Evolutionary conservation across 2,888 invertebrate species (phyloP), one percentile per base, ranked within the genome.

Genomic region (Lasioglossum lativentre): DNA sequence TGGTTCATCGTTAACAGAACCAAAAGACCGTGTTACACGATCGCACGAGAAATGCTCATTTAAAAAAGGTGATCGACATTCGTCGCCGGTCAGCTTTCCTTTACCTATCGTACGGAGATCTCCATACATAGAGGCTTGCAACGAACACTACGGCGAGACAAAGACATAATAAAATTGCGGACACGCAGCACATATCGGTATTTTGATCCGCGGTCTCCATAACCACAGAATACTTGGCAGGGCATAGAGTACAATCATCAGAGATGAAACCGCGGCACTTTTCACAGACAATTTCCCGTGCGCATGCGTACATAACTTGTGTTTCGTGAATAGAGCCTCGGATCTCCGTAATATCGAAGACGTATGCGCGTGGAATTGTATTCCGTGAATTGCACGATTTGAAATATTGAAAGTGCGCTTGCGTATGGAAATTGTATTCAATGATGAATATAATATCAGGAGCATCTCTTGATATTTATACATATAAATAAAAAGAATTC

Each of bases 101-200:
- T 68, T 96, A 97, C 97, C 97, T 97, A 96, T 96, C 96, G 92
- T 97, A 96, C 92, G 97, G 97, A 82, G 97, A 96, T 92, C 96
- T 97, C 98, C 98, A 98, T 78, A 99, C 96, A 95, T 99, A 98
- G 83, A 99, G 96, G 95, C 98, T 98, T 82, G 97, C 97, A 88
- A 99, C 98, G 96, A 98, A 99, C 59, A 97, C 96, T 89, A 97
- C 95, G 19, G 98, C 97, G 92, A 98, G 96, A 86, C 97, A 95
- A 89, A 98, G 96, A 95, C 98, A 98, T 90, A 98, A 96, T 88
- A 97, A 95, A 92, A 98, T 96, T 77, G 97, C 97, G 92, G 96
- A 96, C 89, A 96, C 93, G 93, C 97, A 97, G 91, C 96, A 92
- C 91, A 94, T 93, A 88, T 94, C 92, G 89, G 90, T 92, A 91